Percentiles rank a stretch among this genome's conserved stretches.
Evolutionary conservation across 2,113 vertebrate species (phyloP).

Genomic region (Periophthalmodon schlosseri): DNA sequence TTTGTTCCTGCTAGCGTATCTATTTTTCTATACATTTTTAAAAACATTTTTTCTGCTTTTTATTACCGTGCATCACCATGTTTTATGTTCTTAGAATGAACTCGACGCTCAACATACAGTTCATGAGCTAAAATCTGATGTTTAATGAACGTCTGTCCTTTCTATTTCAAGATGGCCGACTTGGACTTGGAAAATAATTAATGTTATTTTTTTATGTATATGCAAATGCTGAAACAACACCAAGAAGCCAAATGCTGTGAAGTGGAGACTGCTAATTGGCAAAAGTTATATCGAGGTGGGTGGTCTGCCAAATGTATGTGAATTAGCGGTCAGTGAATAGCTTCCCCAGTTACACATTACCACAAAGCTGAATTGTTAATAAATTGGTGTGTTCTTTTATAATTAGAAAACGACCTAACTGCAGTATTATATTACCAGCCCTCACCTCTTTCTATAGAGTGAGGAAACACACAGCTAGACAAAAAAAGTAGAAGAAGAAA

Average conservation of each 20-base stretch:
- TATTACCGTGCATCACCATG: too few relatives aligned
- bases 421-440: neutral
- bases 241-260: neutral
- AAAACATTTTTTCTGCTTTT: too few relatives aligned
- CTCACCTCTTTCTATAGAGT: neutral
- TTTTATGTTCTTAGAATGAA: too few relatives aligned
- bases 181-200: too few relatives aligned
- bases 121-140: too few relatives aligned
- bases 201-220: neutral
- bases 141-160: too few relatives aligned
- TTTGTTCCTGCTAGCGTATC: too few relatives aligned
- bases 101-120: too few relatives aligned
- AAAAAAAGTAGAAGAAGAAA: neutral
- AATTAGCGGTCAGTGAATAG: neutral
- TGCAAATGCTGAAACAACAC: neutral
- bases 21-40: too few relatives aligned
- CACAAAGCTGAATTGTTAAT: neutral
- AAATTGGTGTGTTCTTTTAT: neutral
- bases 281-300: neutral
- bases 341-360: neutral
- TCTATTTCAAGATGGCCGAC: too few relatives aligned
- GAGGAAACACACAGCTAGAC: neutral
- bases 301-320: neutral
- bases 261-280: neutral
- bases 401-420: neutral